A percentile compares a stretch with the other conserved stretches of the same genome.
These are phyloP conservation scores for Tachycineta bicolor DNA, from an alignment of 2,113 vertebrate genomes.

Conservation along the genomic window DNA sequence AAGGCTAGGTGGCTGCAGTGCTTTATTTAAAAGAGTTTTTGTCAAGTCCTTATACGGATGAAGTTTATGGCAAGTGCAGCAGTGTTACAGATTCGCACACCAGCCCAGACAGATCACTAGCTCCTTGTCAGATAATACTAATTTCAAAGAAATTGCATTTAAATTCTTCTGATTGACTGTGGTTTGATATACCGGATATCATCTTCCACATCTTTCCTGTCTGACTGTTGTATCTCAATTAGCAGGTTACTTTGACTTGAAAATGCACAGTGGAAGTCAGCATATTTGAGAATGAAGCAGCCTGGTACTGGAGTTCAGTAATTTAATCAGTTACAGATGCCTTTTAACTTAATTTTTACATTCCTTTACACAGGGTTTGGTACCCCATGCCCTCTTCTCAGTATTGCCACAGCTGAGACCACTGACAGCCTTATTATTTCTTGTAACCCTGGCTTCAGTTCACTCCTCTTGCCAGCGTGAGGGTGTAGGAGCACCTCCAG, in stretches of 20 bases:
- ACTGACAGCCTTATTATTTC: background rate
- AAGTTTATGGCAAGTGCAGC: background rate
- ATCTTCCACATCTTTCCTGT: background rate
- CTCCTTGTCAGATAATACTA: background rate
- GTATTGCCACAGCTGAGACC: background rate
- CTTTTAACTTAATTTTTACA: background rate
- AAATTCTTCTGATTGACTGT: background rate
- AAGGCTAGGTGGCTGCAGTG: slow-evolving; percentile 65
- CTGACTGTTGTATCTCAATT: background rate
- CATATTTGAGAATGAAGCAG: background rate
- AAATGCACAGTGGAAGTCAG: background rate
- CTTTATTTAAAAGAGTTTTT: slow-evolving; percentile 37
- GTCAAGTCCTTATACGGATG: background rate
- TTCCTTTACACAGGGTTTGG: background rate
- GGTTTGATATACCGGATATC: background rate
- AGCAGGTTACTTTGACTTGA: background rate
- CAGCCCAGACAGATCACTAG: background rate
- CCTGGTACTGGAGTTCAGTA: background rate
- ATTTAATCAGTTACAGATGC: background rate
- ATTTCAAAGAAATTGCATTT: background rate
- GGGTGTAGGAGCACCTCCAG: background rate
- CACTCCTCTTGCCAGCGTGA: background rate
- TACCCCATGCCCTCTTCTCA: background rate
- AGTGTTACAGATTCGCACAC: background rate
- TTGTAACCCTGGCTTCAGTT: background rate